Base-by-base conservation (phyloP, 2,888 invertebrate genomes). In the Lamproptera curius region DNA sequence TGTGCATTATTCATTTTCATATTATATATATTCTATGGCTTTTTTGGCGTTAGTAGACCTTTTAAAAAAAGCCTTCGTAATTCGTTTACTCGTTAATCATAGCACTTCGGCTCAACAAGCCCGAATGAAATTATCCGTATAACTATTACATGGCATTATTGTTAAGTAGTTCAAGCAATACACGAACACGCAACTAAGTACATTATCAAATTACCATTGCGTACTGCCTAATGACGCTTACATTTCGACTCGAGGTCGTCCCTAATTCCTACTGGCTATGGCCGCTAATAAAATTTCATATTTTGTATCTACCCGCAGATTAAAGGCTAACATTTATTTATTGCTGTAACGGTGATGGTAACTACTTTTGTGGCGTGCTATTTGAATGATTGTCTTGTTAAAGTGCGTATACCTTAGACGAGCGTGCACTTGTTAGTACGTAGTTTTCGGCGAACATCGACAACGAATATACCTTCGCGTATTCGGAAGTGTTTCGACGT, bases 321-420 rank as follows among this genome's bases (percentile, higher is more conserved):
- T 39, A 43, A 41, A 45, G 41, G 44, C 50, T 28, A 42, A 36
- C 39, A 35, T 48, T 42, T 48, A 38, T 47, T 47, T 41, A 42
- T 47, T 47, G 26, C 38, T 43, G 20, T 49, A 49, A 49, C 40
- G 28, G 40, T 48, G 33, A 1, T 8, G 10, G 8, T 42, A 43
- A 48, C 23, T 38, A 35, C 26, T 31, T 50, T 42, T 44, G 28
- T 42, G 17, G 20, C 45, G 6, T 20, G 20, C 20, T 20, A 20
- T 20, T 20, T 20, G 20, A 5, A 20, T 20, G 6, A 20, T 20
- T 6, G 20, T 6, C 20, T 20, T 20, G 20, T 20, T 20, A 20
- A n/a, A n/a, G n/a, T n/a, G n/a, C n/a, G n/a, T n/a, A n/a, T n/a
- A n/a, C n/a, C n/a, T n/a, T n/a, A n/a, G n/a, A n/a, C n/a, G n/a